phyloP scores from a whole-genome alignment of 2,113 vertebrate genomes.

The Epinephelus moara region DNA sequence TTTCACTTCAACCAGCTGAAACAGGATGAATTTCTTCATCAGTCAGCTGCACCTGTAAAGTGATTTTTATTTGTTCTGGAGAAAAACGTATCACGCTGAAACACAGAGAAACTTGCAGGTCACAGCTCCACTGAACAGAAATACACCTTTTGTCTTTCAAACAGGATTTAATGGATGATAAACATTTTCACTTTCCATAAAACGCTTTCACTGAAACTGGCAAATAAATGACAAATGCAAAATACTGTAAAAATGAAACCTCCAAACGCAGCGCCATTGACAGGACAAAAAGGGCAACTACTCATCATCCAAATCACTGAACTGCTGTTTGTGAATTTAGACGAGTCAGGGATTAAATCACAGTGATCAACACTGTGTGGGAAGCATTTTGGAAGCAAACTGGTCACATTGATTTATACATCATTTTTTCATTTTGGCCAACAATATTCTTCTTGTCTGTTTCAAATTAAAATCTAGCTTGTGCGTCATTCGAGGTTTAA shows the following conservation, averaged over 20 bases:
- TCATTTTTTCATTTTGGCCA: not conserved
- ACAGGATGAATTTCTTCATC: too few species aligned
- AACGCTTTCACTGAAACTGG: not conserved
- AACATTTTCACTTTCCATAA: slow-evolving; percentile 10
- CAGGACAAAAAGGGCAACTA: not conserved
- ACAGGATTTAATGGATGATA: slow-evolving; percentile 37
- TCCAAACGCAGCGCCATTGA: slow-evolving; percentile 12
- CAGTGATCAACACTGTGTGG: not conserved
- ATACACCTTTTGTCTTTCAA: not conserved
- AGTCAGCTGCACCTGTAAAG: not conserved
- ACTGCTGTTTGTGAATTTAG: not conserved
- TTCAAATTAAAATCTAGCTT: not conserved
- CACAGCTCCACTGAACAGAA: not conserved
- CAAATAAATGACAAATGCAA: not conserved
- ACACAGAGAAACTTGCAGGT: not conserved
- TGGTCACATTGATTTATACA: not conserved
- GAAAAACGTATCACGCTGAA: not conserved
- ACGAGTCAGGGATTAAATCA: not conserved
- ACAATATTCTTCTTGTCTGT: not conserved
- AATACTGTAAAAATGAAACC: slow-evolving; percentile 42
- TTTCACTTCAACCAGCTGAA: not conserved
- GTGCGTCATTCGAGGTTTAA: slow-evolving; percentile 1
- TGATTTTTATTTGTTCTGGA: not conserved
- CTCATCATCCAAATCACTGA: not conserved
- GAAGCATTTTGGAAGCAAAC: not conserved